Percentiles rank a stretch among this genome's conserved stretches.
phyloP scores from a whole-genome alignment of 53 echinoderm and acorn worm genomes.

The Arbacia lixula region DNA sequence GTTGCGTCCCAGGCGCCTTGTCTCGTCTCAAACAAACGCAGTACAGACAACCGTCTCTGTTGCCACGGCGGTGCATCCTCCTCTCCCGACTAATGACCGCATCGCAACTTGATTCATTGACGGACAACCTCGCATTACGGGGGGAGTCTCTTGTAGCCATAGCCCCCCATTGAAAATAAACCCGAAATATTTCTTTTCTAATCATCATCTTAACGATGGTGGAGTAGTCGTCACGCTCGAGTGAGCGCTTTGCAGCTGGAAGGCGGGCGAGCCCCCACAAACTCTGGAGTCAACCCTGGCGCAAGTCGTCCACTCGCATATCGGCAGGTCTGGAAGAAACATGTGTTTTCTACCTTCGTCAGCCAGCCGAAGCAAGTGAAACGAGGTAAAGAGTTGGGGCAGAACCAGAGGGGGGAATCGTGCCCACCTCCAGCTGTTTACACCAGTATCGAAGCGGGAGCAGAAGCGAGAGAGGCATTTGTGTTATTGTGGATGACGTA shows the following conservation, averaged over 20 bases:
- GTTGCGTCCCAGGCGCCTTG: background rate
- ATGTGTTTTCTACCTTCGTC: background rate
- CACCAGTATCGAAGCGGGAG: background rate
- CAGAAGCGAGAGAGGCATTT: background rate
- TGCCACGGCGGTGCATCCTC: slow-evolving; percentile 7
- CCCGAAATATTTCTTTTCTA: slow-evolving; percentile 34
- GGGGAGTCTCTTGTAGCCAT: slow-evolving; percentile 30
- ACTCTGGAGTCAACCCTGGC: slow-evolving; percentile 2
- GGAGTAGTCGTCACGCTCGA: background rate
- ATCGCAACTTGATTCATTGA: slow-evolving; percentile 46
- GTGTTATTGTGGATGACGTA: background rate
- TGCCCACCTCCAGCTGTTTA: slow-evolving; percentile 44
- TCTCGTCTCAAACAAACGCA: slow-evolving; percentile 12
- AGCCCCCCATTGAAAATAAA: slow-evolving; percentile 40
- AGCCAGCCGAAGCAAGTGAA: slow-evolving; percentile 11
- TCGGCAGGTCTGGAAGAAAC: slow-evolving; percentile 33
- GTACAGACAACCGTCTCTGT: slow-evolving; percentile 1
- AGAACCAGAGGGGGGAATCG: slow-evolving; percentile 43
- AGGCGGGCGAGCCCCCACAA: slow-evolving; percentile 44
- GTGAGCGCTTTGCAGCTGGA: slow-evolving; percentile 37
- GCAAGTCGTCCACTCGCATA: slow-evolving; percentile 17
- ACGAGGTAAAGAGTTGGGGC: slow-evolving; percentile 23
- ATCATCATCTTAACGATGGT: background rate
- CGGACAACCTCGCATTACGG: slow-evolving; percentile 8
- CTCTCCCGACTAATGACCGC: slow-evolving; percentile 48